These are phyloP conservation scores for Merops nubicus DNA, from an alignment of 2,113 vertebrate species.

Conservation along the genomic window DNA sequence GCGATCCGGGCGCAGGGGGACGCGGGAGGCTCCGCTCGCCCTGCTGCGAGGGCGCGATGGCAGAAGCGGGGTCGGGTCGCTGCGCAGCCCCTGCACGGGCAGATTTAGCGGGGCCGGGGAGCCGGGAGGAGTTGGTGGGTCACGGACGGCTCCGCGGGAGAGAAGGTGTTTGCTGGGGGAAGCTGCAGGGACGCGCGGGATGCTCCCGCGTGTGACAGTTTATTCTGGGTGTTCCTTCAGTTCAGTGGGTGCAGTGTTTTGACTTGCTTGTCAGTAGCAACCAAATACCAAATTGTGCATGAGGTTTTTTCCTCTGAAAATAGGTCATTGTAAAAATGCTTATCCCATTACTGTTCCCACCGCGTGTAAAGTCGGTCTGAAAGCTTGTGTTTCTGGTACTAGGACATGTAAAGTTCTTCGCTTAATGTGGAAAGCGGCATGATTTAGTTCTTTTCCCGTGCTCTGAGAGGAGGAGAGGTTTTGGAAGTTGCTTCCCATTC, in stretches of 20 bases:
- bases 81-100: background rate
- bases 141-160: background rate
- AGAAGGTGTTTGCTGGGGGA: background rate
- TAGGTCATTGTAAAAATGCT: fast-evolving
- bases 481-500: background rate
- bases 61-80: too few relatives aligned
- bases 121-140: background rate
- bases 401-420: background rate
- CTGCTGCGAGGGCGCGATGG: background rate
- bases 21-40: background rate
- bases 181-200: background rate
- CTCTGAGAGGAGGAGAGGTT: background rate
- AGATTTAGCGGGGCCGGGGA: background rate
- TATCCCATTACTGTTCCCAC: background rate
- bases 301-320: background rate
- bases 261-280: background rate
- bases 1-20: background rate
- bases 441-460: background rate
- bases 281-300: background rate
- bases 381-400: fast-evolving
- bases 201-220: background rate
- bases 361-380: background rate
- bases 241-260: background rate
- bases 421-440: fast-evolving
- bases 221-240: background rate